Evolutionary conservation across 1,140 invertebrate genomes (phyloP).

Genomic region (Drosophila kanapiae): DNA sequence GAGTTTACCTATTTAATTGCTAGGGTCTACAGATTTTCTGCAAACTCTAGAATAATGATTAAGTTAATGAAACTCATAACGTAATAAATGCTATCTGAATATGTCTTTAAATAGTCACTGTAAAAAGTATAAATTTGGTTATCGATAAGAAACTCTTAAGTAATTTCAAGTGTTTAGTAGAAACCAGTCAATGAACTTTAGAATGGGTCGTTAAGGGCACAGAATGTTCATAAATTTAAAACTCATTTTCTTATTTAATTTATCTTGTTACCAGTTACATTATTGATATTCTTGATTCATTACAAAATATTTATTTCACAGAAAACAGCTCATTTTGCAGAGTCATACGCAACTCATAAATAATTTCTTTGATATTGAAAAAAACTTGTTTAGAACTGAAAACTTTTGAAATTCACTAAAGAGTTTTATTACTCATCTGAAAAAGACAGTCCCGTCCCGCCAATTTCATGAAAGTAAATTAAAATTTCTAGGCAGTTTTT

Average conservation of each 20-base stretch:
- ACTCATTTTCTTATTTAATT: background rate
- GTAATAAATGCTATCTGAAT: background rate
- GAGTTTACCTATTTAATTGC: background rate
- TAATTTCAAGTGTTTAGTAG: background rate
- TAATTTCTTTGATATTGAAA: background rate
- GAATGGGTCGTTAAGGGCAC: no score
- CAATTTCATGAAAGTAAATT: background rate
- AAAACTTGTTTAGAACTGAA: background rate
- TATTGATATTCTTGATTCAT: background rate
- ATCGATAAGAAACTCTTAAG: background rate
- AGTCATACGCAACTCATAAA: background rate
- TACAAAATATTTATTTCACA: background rate
- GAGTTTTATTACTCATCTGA: background rate
- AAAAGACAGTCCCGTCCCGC: background rate
- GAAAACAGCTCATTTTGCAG: background rate
- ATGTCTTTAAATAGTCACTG: background rate
- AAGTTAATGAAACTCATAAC: no score
- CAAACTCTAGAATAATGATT: no score
- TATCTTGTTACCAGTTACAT: background rate
- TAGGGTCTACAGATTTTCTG: no score
- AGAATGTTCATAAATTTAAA: no score
- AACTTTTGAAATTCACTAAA: background rate
- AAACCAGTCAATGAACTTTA: background rate
- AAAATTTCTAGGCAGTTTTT: background rate
- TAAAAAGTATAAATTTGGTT: background rate